phyloP scores from a whole-genome alignment of 2,888 invertebrate species.

The Andrena bucephala region DNA sequence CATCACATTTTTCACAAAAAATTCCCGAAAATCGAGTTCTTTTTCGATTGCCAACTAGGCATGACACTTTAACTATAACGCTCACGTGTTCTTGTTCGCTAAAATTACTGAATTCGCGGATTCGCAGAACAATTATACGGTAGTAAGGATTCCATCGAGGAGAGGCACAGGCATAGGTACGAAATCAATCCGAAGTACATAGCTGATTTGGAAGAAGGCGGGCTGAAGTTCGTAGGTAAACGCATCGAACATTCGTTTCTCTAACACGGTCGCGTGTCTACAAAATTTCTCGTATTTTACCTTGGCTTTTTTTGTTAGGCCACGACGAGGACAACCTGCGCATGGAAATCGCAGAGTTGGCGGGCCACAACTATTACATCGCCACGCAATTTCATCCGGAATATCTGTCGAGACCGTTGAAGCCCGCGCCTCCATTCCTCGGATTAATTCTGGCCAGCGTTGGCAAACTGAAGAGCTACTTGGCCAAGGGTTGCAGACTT shows the following conservation, averaged over 20 bases:
- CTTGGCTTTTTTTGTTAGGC: slow-evolving; percentile 79
- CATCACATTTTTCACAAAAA: no score
- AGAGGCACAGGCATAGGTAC: slow-evolving; percentile 98
- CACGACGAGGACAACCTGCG: slow-evolving; percentile 93
- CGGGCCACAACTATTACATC: slow-evolving; percentile 96
- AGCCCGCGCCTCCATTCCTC: slow-evolving; percentile 97
- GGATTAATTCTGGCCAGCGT: slow-evolving; percentile 96
- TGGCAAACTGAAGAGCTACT: slow-evolving; percentile 91
- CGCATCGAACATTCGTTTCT: slow-evolving; percentile 32
- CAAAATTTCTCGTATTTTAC: neutral
- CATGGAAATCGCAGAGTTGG: slow-evolving; percentile 97
- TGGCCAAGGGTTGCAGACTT: slow-evolving; percentile 91
- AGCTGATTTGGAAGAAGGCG: slow-evolving; percentile 90
- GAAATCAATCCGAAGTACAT: slow-evolving; percentile 98
- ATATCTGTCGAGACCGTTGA: slow-evolving; percentile 95
- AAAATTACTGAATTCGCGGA: slow-evolving; percentile 5
- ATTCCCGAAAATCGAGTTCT: no score
- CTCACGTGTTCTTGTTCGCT: neutral
- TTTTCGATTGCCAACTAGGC: no score
- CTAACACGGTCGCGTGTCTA: neutral
- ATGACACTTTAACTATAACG: neutral
- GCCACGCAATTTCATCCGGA: slow-evolving; percentile 99
- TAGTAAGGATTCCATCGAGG: slow-evolving; percentile 92
- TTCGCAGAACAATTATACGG: slow-evolving; percentile 91
- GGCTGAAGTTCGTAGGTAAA: slow-evolving; percentile 94